Evolutionary conservation across 2,888 invertebrate genomes (phyloP), one percentile per base, ranked within the genome.

Genomic region (Calephelis perditalis): DNA sequence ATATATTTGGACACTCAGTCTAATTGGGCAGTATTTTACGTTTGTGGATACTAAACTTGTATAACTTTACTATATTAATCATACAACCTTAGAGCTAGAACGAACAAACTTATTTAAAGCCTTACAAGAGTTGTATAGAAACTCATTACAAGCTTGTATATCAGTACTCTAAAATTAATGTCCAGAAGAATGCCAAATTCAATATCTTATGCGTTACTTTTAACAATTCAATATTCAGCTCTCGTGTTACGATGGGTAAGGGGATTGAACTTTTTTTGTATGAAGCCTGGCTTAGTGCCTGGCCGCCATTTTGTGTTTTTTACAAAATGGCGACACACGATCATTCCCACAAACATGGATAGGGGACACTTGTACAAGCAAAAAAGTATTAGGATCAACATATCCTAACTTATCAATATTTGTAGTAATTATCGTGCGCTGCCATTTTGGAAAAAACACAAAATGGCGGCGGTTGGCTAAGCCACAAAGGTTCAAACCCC

Each of bases 1-100:
- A 78, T 81, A 87, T 87, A 87, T 89, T 90, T 87, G 89, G 88
- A 86, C 82, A 84, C 73, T 89, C 89, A 90, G 90, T 90, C 89
- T 90, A 86, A 87, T 78, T 73, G 78, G 87, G 88, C 85, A 87
- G 85, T 83, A 71, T 75, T 68, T 52, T 71, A 71, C 6, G 7
- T 40, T 67, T 63, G 65, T 66, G 54, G n/a, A 12, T 62, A 56
- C 61, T 63, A 63, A 54, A 63, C 62, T 45, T 62, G 58, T 60
- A 67, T 59, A 62, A 40, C 56, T 56, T 62, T 64, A 63, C 58
- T 62, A 62, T 60, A 60, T 62, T 56, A 63, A 63, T 15, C 37
- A 55, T 66, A 65, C 47, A 58, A 65, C 60, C 65, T 65, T 70
- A 68, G 26, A 49, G 55, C 67, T 68, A 65, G 62, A 66, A 66